Evolutionary conservation across 2,113 vertebrate genomes (phyloP).

Genomic region (Lontra canadensis): DNA sequence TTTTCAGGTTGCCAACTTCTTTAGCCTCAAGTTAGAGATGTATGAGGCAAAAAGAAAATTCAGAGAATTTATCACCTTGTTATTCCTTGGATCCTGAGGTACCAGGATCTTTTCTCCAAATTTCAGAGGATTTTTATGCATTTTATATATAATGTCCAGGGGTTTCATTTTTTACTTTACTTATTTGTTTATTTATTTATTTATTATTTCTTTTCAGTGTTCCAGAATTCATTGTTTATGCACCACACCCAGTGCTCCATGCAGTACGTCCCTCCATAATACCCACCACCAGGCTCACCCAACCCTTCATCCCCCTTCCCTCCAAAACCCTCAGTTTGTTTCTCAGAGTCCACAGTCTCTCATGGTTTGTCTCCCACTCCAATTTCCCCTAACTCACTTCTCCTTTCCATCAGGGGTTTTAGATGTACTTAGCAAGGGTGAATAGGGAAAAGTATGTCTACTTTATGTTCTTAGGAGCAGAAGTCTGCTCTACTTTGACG

Average conservation of each 20-base stretch:
- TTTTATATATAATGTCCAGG: neutral
- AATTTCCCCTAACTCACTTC: too few species aligned
- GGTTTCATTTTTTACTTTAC: neutral
- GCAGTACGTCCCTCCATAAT: too few species aligned
- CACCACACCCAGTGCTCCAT: too few species aligned
- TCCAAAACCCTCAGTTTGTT: too few species aligned
- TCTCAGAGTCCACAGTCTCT: too few species aligned
- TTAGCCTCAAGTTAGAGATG: neutral
- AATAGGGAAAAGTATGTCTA: neutral
- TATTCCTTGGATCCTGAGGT: neutral
- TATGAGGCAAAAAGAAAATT: neutral
- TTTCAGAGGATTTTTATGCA: neutral
- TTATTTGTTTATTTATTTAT: too few species aligned
- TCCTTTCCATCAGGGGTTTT: neutral
- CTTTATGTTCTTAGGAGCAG: slow-evolving; percentile 2
- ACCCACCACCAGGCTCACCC: too few species aligned
- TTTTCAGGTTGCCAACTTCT: neutral
- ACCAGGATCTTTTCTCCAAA: neutral
- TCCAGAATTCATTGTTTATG: too few species aligned
- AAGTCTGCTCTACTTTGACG: slow-evolving; percentile 11
- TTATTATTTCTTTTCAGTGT: too few species aligned
- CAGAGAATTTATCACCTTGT: neutral
- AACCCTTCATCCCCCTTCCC: too few species aligned
- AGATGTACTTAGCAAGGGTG: neutral
- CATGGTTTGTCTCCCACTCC: too few species aligned